phyloP scores from a whole-genome alignment of 2,888 invertebrate species.

The Phaonia tiefii region DNA sequence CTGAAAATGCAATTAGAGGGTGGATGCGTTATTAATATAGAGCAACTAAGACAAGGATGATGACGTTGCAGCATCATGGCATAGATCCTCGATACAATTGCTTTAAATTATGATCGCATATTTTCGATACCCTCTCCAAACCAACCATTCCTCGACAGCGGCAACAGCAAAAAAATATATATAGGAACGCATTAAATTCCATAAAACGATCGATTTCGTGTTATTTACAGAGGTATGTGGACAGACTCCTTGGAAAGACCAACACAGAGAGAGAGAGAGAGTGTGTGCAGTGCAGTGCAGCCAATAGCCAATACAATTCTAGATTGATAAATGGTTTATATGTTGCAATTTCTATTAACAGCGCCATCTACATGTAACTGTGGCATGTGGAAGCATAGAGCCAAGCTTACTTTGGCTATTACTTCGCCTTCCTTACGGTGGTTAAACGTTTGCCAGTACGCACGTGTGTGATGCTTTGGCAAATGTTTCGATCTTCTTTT shows the following conservation, averaged over 20 bases:
- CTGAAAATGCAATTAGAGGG: constrained; percentile 79
- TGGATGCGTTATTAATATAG: constrained; percentile 80
- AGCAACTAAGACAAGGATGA: constrained; percentile 67
- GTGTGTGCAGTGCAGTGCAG: constrained; percentile 52
- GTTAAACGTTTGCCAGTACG: not conserved
- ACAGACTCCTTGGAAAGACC: not conserved
- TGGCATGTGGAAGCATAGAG: constrained; percentile 61
- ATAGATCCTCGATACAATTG: constrained; percentile 56
- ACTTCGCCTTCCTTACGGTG: no score
- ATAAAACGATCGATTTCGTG: constrained; percentile 56
- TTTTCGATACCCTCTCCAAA: constrained; percentile 50
- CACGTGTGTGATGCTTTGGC: constrained; percentile 41
- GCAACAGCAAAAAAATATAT: no score
- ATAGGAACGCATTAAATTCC: constrained; percentile 66
- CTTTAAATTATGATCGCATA: constrained; percentile 64
- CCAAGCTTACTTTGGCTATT: no score
- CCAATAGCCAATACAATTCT: constrained; percentile 56
- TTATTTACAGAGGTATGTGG: not conserved
- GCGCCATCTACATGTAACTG: constrained; percentile 54
- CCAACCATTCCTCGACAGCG: not conserved
- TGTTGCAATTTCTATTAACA: constrained; percentile 54
- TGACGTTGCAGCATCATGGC: constrained; percentile 45
- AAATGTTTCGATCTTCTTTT: constrained; percentile 26
- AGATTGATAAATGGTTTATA: constrained; percentile 57
- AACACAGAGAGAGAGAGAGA: constrained; percentile 30